Evolutionary conservation across 2,797 vertebrate genomes (phyloP).

Genomic region (Apogon hyalosoma): DNA sequence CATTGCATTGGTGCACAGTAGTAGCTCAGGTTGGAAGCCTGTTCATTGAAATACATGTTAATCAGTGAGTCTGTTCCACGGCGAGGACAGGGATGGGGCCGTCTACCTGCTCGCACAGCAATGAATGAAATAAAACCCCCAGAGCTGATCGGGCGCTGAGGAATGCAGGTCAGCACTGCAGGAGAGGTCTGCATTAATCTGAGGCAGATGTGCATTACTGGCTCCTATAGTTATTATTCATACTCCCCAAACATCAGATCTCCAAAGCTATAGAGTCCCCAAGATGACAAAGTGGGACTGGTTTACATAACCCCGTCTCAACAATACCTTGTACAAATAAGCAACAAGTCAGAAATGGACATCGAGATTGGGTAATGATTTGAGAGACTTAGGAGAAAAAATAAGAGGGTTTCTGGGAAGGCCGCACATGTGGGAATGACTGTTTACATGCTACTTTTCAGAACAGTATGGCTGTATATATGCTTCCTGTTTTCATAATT

Average conservation of each 20-base stretch:
- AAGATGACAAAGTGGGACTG: conserved; percentile 77
- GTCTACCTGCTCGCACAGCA: conserved; percentile 70
- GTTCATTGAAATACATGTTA: conserved; percentile 27
- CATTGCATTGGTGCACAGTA: conserved; percentile 31
- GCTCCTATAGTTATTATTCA: conserved; percentile 82
- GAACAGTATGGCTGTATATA: conserved; percentile 13
- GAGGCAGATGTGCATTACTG: conserved; percentile 82
- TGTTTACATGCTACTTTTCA: conserved; percentile 52
- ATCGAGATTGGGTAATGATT: conserved; percentile 66
- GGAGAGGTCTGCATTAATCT: conserved; percentile 80
- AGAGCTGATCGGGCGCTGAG: conserved; percentile 74
- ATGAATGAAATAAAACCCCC: conserved; percentile 74
- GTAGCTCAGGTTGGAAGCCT: conserved; percentile 14
- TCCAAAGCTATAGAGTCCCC: conserved; percentile 70
- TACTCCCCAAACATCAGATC: conserved; percentile 76
- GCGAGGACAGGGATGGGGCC: conserved; percentile 49
- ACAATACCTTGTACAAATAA: conserved; percentile 81
- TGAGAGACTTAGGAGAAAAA: conserved; percentile 55
- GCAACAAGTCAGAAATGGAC: conserved; percentile 71
- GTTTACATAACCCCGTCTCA: conserved; percentile 83
- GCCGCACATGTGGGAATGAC: conserved; percentile 40
- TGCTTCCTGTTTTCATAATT: conserved; percentile 9
- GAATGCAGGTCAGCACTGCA: conserved; percentile 79
- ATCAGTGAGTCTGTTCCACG: conserved; percentile 47
- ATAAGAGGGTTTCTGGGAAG: conserved; percentile 59